These are phyloP conservation scores for Spheniscus mendiculus DNA, from an alignment of 2,113 vertebrate species.

Conservation along the genomic window DNA sequence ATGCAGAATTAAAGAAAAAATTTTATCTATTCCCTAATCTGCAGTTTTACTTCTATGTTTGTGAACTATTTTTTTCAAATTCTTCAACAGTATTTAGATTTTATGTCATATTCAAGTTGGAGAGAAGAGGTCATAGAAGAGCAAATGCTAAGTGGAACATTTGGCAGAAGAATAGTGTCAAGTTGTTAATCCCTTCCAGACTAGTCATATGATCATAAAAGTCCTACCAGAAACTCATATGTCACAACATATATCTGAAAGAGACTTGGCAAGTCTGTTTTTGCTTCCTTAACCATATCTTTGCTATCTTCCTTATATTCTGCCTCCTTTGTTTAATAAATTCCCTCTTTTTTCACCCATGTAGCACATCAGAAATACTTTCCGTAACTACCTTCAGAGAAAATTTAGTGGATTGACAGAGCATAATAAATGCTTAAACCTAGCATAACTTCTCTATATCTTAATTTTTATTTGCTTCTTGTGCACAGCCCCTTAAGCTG, in stretches of 20 bases:
- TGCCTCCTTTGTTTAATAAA: background rate
- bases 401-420: background rate
- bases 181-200: slow-evolving; percentile 5
- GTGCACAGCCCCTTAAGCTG: background rate
- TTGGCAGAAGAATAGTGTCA: slow-evolving; percentile 9
- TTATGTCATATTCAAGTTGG: background rate
- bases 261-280: background rate
- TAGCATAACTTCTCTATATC: background rate
- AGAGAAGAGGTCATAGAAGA: background rate
- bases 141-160: background rate
- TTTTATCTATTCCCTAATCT: background rate
- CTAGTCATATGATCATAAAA: slow-evolving; percentile 15
- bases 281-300: background rate
- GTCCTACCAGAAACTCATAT: background rate
- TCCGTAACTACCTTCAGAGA: background rate
- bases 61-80: background rate
- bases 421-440: background rate
- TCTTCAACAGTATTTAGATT: background rate
- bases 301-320: background rate
- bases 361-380: background rate
- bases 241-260: background rate
- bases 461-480: background rate
- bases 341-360: background rate
- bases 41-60: background rate
- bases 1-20: background rate